A percentile compares a stretch with the other conserved stretches of the same genome.
These are phyloP conservation scores for Aphidoletes aphidimyza DNA, from an alignment of 2,888 invertebrate species.

Conservation along the genomic window DNA sequence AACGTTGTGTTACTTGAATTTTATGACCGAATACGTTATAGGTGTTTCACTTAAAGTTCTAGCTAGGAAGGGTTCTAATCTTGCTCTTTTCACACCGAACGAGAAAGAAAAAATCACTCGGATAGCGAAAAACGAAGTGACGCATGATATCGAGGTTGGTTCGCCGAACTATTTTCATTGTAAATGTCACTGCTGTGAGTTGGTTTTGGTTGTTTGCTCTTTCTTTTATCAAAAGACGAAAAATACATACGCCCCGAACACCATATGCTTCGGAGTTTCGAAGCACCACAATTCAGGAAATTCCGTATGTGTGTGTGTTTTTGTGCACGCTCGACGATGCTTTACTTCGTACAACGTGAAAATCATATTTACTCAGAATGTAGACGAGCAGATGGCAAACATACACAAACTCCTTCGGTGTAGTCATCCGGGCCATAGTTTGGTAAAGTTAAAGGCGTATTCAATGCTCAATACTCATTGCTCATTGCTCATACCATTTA, in stretches of 20 bases:
- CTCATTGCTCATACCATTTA: background rate
- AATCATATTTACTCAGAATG: background rate
- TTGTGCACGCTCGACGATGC: background rate
- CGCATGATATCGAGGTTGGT: slow-evolving; percentile 27
- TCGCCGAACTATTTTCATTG: slow-evolving; percentile 31
- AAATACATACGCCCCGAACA: background rate
- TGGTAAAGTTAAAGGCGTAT: background rate
- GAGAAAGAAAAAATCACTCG: background rate
- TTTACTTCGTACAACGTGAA: background rate
- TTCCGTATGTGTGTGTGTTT: background rate
- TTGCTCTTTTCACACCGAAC: background rate
- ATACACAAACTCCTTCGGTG: background rate
- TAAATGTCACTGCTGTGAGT: slow-evolving; percentile 8
- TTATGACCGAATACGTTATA: slow-evolving; percentile 18
- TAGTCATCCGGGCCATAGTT: background rate
- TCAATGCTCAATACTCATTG: too few relatives aligned
- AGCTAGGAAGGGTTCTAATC: background rate
- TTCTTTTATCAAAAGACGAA: background rate
- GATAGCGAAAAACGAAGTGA: slow-evolving; percentile 31
- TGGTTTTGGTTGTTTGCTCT: slow-evolving; percentile 33
- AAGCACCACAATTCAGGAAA: slow-evolving; percentile 17
- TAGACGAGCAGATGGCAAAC: background rate
- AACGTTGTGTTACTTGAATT: background rate
- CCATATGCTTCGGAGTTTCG: slow-evolving; percentile 18
- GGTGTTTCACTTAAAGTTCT: background rate